Percentiles rank a stretch among this genome's conserved stretches.
Evolutionary conservation across 2,888 invertebrate genomes (phyloP).

Genomic region (Leptinotarsa juncta): DNA sequence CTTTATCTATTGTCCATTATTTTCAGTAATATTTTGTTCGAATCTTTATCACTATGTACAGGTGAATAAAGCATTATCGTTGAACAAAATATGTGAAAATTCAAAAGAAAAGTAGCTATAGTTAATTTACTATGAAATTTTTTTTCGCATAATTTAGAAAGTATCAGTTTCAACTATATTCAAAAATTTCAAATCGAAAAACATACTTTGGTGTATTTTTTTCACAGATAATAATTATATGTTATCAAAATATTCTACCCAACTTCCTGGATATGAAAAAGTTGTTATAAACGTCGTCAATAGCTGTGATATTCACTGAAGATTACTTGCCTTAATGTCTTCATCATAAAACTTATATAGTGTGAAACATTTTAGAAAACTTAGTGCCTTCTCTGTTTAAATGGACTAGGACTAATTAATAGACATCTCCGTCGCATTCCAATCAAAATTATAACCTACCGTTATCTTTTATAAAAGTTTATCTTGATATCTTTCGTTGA

Average conservation of each 20-base stretch:
- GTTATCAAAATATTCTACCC: neutral
- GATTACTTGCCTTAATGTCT: slow-evolving; percentile 60
- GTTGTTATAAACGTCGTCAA: slow-evolving; percentile 58
- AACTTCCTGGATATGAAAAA: slow-evolving; percentile 8
- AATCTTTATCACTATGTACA: too few species aligned
- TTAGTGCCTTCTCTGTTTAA: slow-evolving; percentile 58
- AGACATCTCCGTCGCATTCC: slow-evolving; percentile 26
- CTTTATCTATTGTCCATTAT: too few species aligned
- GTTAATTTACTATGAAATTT: too few species aligned
- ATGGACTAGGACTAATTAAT: slow-evolving; percentile 39
- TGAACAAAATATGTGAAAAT: too few species aligned
- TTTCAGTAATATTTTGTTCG: too few species aligned
- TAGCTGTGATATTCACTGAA: slow-evolving; percentile 63
- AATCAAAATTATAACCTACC: slow-evolving; percentile 27
- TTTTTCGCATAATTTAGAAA: too few species aligned
- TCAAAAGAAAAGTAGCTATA: too few species aligned
- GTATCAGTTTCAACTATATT: too few species aligned
- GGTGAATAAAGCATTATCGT: too few species aligned
- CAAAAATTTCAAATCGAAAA: too few species aligned
- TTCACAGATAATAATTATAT: neutral
- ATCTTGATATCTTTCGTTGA: slow-evolving; percentile 31
- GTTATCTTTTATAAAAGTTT: slow-evolving; percentile 53
- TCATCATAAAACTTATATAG: slow-evolving; percentile 44
- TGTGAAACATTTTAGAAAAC: slow-evolving; percentile 50
- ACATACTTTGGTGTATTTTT: neutral